Base-by-base conservation (phyloP, 1,140 invertebrate species). In the Daktulosphaira vitifoliae region DNA sequence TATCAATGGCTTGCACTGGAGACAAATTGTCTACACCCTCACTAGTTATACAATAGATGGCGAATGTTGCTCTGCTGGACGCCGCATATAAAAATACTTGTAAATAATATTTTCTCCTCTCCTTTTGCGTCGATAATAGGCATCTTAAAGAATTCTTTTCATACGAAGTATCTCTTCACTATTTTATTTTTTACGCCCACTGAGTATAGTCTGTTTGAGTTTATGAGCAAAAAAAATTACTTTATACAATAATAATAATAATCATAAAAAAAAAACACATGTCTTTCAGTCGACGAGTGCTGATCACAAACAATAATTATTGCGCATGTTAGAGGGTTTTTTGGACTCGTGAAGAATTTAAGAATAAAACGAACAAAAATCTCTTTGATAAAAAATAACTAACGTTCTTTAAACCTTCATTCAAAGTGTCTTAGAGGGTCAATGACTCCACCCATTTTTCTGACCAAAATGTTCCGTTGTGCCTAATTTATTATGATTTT, bases 241-340 rank as follows among this genome's bases (percentile, higher is more conserved):
- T 22, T 11, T 25, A 7, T n/a, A 59, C n/a, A 5, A 4, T 33
- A 33, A 33, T 11, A 33, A 59, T 26, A 46, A 22, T 20, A n/a
- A n/a, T n/a, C n/a, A n/a, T n/a, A 25, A 56, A 42, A 59, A 59
- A 56, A 59, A 59, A 59, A 59, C 54, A 59, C 54, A 59, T 59
- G 54, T 59, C 54, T 59, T 29, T 23, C 39, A 25, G 25, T 23
- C 26, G 38, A 11, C 25, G 16, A 1, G 42, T 33, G 29, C 16
- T 25, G 54, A 15, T 44, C 23, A 11, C 29, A 46, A 59, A 46
- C 39, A 59, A 59, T 59, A 59, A 46, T 56, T 56, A 56, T n/a
- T n/a, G n/a, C 29, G 11, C 29, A 33, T 56, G 53, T 56, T 44
- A 33, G 13, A 22, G 8, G 26, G 42, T 44, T 23, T 44, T 23